Conservation (phyloP, 37 sponge, comb jelly and placozoan species). For the Oscarella lobularis region DNA sequence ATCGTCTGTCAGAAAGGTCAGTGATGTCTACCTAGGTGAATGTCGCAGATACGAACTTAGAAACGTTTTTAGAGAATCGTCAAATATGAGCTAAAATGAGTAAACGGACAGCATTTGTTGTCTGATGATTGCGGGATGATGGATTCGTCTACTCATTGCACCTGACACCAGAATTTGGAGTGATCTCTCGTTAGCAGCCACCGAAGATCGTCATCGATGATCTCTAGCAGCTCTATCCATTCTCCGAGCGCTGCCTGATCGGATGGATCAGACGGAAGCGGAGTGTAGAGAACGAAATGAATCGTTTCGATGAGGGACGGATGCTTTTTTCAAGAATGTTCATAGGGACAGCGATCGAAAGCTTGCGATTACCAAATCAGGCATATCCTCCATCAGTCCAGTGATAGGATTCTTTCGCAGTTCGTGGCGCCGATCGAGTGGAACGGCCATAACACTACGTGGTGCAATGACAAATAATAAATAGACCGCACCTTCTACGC, state of each 20-base stretch:
- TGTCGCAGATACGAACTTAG: slow-evolving; percentile 45
- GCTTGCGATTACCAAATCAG: slow-evolving; percentile 27
- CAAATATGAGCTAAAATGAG: slow-evolving; percentile 41
- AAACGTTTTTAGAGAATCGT: slow-evolving; percentile 42
- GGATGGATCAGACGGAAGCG: slow-evolving; percentile 6
- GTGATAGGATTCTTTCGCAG: slow-evolving; percentile 19
- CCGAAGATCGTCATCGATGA: slow-evolving; percentile 46
- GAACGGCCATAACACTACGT: too few species aligned
- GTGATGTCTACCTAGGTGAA: slow-evolving; percentile 62
- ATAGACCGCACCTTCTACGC: too few species aligned
- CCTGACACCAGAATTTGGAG: slow-evolving; percentile 67
- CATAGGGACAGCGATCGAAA: not conserved
- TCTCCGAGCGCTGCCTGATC: not conserved
- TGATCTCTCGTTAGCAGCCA: slow-evolving; percentile 39
- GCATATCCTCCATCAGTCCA: slow-evolving; percentile 28
- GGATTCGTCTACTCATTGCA: too few species aligned
- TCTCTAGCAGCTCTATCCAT: slow-evolving; percentile 53
- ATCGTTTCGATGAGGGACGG: slow-evolving; percentile 28
- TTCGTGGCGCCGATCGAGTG: slow-evolving; percentile 21
- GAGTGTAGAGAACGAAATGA: slow-evolving; percentile 31
- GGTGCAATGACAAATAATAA: too few species aligned
- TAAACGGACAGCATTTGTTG: not conserved
- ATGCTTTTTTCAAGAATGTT: slow-evolving; percentile 10
- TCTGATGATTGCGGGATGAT: too few species aligned
- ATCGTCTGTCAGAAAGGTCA: too few species aligned